Conservation (phyloP, 2,888 invertebrate species). For the Habrosyne pyritoides region DNA sequence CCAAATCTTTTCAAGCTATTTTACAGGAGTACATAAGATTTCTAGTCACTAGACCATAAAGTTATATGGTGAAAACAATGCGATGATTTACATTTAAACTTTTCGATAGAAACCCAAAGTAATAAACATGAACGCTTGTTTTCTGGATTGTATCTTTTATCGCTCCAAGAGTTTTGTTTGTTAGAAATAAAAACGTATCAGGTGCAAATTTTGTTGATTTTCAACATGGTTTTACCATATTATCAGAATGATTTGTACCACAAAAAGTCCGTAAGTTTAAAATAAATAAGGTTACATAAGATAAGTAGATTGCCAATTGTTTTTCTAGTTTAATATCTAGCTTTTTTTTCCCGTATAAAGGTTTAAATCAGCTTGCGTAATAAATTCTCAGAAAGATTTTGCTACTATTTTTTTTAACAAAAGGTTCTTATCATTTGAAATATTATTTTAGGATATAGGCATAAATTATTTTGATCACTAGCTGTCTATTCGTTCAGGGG, state of each 20-base stretch:
- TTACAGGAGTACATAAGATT: conserved; percentile 49
- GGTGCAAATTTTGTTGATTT: not conserved
- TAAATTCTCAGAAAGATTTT: not conserved
- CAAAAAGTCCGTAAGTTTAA: no score
- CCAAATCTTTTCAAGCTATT: conserved; percentile 71
- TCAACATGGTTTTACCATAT: not conserved
- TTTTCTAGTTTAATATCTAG: no score
- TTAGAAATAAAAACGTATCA: not conserved
- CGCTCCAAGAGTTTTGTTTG: not conserved
- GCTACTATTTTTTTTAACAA: not conserved
- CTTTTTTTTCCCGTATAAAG: not conserved
- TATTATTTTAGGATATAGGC: no score
- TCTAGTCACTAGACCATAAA: conserved; percentile 31
- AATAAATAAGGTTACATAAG: no score
- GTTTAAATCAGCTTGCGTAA: not conserved
- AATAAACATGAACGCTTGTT: conserved; percentile 6
- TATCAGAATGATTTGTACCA: no score
- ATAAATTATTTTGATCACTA: no score
- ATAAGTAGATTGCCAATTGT: no score
- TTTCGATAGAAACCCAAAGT: conserved; percentile 8
- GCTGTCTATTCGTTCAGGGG: no score
- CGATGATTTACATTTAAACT: conserved; percentile 37
- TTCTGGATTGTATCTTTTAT: not conserved
- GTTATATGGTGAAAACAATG: conserved; percentile 44
- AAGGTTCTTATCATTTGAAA: not conserved